A percentile compares a stretch with the other conserved stretches of the same genome.
These are phyloP conservation scores for Metaphire vulgaris DNA, from an alignment of 1,140 invertebrate species.

Conservation along the genomic window DNA sequence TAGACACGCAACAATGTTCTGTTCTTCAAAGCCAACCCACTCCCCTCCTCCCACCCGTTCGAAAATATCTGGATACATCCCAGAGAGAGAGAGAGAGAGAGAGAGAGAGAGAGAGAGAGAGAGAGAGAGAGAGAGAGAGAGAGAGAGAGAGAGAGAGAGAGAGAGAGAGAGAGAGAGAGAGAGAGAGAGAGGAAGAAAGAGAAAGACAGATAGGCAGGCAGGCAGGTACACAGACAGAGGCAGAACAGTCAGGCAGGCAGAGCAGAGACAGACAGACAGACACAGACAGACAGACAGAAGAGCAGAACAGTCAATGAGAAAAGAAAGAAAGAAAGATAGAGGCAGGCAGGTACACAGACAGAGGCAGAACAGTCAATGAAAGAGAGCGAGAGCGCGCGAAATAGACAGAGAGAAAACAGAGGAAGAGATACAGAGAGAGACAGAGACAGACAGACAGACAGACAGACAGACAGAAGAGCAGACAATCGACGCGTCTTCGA, in stretches of 20 bases:
- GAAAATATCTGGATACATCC: too few species aligned
- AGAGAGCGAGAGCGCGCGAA: not conserved
- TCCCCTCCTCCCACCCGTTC: too few species aligned
- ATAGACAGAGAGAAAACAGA: not conserved
- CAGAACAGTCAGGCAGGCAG: not conserved
- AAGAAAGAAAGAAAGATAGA: constrained; percentile 7
- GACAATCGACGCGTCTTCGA: not conserved
- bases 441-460: constrained; percentile 1
- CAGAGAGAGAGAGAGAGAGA: too few species aligned
- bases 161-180: constrained; percentile 12
- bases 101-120: too few species aligned
- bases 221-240: constrained; percentile 4
- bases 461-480: constrained; percentile 1
- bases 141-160: constrained; percentile 13
- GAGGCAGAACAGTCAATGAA: not conserved
- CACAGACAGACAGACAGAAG: constrained; percentile 16
- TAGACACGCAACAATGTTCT: too few species aligned
- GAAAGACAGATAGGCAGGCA: constrained; percentile 7
- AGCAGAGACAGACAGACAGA: constrained; percentile 10
- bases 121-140: too few species aligned
- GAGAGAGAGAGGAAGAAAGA: not conserved
- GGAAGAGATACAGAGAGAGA: constrained; percentile 12
- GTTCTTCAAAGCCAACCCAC: too few species aligned
- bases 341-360: constrained; percentile 4
- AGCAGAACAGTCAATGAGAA: not conserved